Evolutionary conservation across 2,113 vertebrate genomes (phyloP).

Genomic region (Rhipidura dahli): DNA sequence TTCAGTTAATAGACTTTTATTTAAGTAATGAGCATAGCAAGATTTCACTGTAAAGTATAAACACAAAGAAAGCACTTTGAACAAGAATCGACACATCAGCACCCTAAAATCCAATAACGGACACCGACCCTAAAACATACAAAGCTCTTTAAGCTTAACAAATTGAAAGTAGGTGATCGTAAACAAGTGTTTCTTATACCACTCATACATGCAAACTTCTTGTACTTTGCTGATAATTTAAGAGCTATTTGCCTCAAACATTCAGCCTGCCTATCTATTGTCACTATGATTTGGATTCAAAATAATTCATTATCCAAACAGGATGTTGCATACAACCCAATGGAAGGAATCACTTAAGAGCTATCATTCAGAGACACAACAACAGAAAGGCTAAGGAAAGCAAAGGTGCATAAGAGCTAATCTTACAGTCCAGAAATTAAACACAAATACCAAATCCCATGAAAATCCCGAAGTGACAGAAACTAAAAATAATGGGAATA

Average conservation of each 20-base stretch:
- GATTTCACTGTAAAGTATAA: not conserved
- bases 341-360: not conserved
- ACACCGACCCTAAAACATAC: not conserved
- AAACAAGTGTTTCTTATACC: not conserved
- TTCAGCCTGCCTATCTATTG: not conserved
- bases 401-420: not conserved
- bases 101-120: not conserved
- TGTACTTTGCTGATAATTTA: not conserved
- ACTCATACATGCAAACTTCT: not conserved
- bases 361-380: rapidly evolving
- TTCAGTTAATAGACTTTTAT: not conserved
- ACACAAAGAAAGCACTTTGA: not conserved
- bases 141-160: not conserved
- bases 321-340: not conserved
- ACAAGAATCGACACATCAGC: not conserved
- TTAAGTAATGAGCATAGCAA: not conserved
- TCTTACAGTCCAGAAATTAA: not conserved
- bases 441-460: not conserved
- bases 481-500: not conserved
- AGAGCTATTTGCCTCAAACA: not conserved
- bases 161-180: not conserved
- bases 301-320: not conserved
- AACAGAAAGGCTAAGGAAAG: not conserved
- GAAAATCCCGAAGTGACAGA: not conserved
- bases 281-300: not conserved